phyloP scores from a whole-genome alignment of 2,888 invertebrate species.

The Bombylius major region DNA sequence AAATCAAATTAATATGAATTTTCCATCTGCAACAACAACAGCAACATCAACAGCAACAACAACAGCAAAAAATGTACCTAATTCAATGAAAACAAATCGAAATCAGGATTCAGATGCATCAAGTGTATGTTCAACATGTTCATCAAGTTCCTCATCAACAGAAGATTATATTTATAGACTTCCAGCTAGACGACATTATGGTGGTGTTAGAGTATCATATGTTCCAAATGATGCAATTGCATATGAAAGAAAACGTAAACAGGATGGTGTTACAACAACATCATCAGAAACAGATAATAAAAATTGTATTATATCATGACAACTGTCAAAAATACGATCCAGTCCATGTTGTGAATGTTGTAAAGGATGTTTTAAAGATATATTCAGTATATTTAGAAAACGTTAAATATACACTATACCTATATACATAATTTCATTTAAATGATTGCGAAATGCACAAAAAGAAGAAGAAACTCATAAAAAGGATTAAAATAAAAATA shows the following conservation, averaged over 20 bases:
- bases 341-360: conserved; percentile 6
- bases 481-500: no score
- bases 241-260: conserved; percentile 57
- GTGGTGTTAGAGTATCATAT: conserved; percentile 83
- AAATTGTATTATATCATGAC: conserved; percentile 77
- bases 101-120: conserved; percentile 51
- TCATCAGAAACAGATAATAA: conserved; percentile 45
- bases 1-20: conserved; percentile 34
- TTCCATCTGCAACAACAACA: conserved; percentile 14
- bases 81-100: conserved; percentile 20
- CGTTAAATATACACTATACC: background rate
- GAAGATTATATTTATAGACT: conserved; percentile 77
- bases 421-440: background rate
- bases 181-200: conserved; percentile 69
- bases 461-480: no score
- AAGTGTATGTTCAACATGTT: conserved; percentile 83
- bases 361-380: conserved; percentile 7
- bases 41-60: background rate
- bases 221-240: conserved; percentile 85
- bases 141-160: conserved; percentile 70
- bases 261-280: conserved; percentile 13
- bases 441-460: no score
- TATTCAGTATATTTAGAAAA: conserved; percentile 5
- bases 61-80: conserved; percentile 5
- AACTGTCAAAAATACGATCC: conserved; percentile 17